phyloP scores from a whole-genome alignment of 2,888 invertebrate species.

The Callosobruchus maculatus region DNA sequence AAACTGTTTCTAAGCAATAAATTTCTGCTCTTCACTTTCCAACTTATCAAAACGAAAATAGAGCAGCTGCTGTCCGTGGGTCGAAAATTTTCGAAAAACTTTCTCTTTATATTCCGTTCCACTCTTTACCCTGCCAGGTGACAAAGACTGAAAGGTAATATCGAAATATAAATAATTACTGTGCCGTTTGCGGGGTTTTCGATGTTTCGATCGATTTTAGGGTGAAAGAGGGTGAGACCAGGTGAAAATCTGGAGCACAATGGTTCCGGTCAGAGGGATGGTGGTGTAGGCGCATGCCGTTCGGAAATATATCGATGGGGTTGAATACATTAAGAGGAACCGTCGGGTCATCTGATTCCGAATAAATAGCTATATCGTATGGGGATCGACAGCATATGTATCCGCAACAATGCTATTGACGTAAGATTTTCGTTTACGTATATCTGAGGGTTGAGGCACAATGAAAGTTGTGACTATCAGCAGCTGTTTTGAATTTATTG shows the following conservation, averaged over 20 bases:
- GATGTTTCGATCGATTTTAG: not conserved
- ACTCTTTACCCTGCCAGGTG: not conserved
- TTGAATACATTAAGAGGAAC: not conserved
- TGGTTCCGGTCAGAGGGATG: not conserved
- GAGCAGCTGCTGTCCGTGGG: not conserved
- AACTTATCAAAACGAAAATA: not conserved
- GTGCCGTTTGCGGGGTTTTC: not conserved
- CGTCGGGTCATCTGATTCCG: not conserved
- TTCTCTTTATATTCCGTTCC: not conserved
- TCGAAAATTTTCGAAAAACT: not conserved
- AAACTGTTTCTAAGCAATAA: not conserved
- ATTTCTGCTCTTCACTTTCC: not conserved
- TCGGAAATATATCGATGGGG: not conserved
- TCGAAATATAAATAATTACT: not conserved
- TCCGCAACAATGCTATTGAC: not conserved
- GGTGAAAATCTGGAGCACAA: not conserved
- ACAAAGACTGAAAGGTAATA: not conserved
- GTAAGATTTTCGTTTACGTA: not conserved
- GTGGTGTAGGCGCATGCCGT: not conserved
- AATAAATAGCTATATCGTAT: not conserved
- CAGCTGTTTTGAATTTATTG: not conserved
- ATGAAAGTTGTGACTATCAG: not conserved
- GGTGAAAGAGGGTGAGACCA: not conserved
- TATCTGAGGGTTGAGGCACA: not conserved
- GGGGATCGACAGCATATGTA: not conserved